A percentile compares a stretch with the other conserved stretches of the same genome.
Evolutionary conservation across 2,797 vertebrate species (phyloP).

Genomic region (Melanotaenia parkinsoni): DNA sequence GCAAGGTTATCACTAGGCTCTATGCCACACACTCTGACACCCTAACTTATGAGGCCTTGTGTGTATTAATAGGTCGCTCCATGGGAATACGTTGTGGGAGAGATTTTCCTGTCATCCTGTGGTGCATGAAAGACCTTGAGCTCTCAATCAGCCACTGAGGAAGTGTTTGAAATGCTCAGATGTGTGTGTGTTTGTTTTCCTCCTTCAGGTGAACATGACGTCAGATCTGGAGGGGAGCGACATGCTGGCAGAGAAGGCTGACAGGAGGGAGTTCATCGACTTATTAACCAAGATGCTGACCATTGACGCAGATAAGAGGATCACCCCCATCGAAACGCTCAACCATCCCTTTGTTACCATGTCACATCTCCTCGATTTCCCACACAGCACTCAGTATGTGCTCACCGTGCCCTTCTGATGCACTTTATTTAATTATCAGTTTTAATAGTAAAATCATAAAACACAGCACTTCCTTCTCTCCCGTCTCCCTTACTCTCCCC

Average conservation of each 20-base stretch:
- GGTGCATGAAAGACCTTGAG: conserved; percentile 30
- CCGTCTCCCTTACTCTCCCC: background rate
- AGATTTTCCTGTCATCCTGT: conserved; percentile 33
- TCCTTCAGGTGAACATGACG: conserved; percentile 95
- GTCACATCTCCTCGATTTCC: conserved; percentile 97
- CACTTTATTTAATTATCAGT: conserved; percentile 17
- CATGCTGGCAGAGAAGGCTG: conserved; percentile 97
- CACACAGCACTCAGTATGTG: conserved; percentile 96
- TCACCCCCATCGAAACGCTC: conserved; percentile 97
- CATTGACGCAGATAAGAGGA: conserved; percentile 97
- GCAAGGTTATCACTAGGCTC: conserved; percentile 74
- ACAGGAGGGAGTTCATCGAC: conserved; percentile 98
- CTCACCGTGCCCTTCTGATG: background rate
- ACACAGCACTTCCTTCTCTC: background rate
- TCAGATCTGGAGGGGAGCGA: conserved; percentile 96
- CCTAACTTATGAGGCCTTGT: conserved; percentile 65
- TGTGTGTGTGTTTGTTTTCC: conserved; percentile 31
- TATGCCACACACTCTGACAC: conserved; percentile 58
- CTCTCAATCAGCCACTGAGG: conserved; percentile 23
- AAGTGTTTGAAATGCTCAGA: conserved; percentile 25
- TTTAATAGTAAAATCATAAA: conserved; percentile 5
- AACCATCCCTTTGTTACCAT: conserved; percentile 98
- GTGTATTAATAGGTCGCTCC: conserved; percentile 65
- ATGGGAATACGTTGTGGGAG: conserved; percentile 54
- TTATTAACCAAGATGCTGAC: conserved; percentile 99